These are phyloP conservation scores for Megaptera novaeangliae DNA, from an alignment of 2,113 vertebrate genomes.

Conservation along the genomic window DNA sequence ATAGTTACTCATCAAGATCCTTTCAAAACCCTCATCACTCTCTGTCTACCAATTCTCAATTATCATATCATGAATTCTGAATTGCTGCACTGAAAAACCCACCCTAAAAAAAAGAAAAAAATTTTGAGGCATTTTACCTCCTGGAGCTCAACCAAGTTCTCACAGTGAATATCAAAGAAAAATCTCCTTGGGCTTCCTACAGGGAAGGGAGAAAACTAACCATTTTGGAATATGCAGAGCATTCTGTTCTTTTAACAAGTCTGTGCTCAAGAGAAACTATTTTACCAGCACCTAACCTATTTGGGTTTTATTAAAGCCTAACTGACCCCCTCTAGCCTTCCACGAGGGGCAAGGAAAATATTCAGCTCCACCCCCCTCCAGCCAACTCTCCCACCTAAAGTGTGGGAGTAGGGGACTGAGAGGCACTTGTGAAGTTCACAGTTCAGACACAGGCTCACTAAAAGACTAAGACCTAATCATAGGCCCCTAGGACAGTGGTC, in stretches of 20 bases:
- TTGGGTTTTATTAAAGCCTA: background rate
- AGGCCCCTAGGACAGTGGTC: too few relatives aligned
- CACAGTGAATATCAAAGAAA: background rate
- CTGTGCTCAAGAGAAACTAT: background rate
- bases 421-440: background rate
- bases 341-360: background rate
- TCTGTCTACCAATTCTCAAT: background rate
- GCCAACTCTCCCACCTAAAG: background rate
- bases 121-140: background rate
- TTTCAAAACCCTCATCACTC: background rate
- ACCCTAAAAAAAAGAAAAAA: background rate
- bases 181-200: background rate
- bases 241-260: background rate
- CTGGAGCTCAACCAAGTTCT: background rate
- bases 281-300: background rate
- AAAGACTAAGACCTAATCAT: background rate
- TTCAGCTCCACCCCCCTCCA: background rate
- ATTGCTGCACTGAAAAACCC: background rate
- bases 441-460: background rate
- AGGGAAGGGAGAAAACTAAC: background rate
- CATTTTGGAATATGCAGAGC: background rate
- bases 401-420: background rate
- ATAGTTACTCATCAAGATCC: background rate
- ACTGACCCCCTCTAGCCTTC: background rate
- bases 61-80: background rate